phyloP scores from a whole-genome alignment of 2,888 invertebrate species.

The Drosophila anomelani region DNA sequence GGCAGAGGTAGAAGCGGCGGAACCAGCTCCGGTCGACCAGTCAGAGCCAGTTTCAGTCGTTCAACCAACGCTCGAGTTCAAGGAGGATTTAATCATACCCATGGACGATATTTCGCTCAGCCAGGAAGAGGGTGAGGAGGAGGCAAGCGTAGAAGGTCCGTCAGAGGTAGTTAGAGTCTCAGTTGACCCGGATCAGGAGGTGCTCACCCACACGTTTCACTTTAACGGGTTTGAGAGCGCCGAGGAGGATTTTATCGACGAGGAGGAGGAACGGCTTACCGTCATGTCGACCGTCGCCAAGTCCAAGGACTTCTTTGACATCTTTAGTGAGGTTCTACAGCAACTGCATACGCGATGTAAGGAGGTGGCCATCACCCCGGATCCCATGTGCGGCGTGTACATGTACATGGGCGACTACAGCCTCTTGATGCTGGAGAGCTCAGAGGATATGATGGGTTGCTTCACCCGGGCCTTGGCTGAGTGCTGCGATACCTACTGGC shows the following conservation, averaged over 20 bases:
- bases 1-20: neutral
- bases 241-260: neutral
- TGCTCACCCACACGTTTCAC: constrained; percentile 46
- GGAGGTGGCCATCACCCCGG: constrained; percentile 49
- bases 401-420: constrained; percentile 75
- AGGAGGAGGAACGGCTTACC: constrained; percentile 5
- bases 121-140: neutral
- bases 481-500: constrained; percentile 57
- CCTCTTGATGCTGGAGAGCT: constrained; percentile 73
- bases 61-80: neutral
- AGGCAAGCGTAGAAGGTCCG: neutral
- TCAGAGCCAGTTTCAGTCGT: neutral
- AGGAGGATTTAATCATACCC: constrained; percentile 2
- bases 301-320: constrained; percentile 46
- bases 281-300: neutral
- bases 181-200: constrained; percentile 30
- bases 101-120: neutral
- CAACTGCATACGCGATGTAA: constrained; percentile 45
- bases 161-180: neutral
- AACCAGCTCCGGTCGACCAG: neutral
- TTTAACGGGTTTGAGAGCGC: constrained; percentile 18
- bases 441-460: constrained; percentile 76
- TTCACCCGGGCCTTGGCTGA: constrained; percentile 58
- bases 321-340: constrained; percentile 49
- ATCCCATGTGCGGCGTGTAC: constrained; percentile 71